Percentiles rank a stretch among this genome's conserved stretches.
These are phyloP conservation scores for Lacanobia oleracea DNA, from an alignment of 2,888 invertebrate species.

Conservation along the genomic window DNA sequence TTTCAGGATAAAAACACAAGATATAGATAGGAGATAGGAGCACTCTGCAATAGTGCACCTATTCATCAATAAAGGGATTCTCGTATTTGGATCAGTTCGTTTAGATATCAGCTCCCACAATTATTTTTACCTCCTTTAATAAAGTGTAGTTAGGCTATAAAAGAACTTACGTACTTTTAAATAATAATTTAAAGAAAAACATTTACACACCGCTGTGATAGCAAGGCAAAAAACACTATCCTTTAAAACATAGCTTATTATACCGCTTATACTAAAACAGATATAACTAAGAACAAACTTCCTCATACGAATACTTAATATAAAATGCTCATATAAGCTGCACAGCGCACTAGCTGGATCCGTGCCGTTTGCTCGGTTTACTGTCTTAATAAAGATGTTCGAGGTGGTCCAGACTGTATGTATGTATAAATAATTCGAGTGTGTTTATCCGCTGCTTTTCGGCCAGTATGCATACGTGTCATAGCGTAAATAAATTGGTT, in stretches of 20 bases:
- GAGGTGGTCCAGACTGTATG: background rate
- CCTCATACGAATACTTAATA: constrained; percentile 15
- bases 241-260: background rate
- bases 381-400: constrained; percentile 53
- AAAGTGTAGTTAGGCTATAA: no score
- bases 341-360: background rate
- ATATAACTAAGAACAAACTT: background rate
- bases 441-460: background rate
- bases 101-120: no score
- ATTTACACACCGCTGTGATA: no score
- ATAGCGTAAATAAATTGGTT: background rate
- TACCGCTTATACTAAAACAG: constrained; percentile 1
- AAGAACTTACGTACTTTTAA: no score
- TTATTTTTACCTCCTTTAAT: no score
- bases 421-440: background rate
- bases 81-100: no score
- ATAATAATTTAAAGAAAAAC: no score
- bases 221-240: background rate
- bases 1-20: no score
- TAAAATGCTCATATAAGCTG: constrained; percentile 29
- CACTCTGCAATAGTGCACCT: no score
- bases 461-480: constrained; percentile 10
- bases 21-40: no score
- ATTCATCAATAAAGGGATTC: no score
- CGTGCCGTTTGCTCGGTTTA: constrained; percentile 21